Conservation (phyloP, 2,113 vertebrate genomes). For the Dolichotis patagonum region DNA sequence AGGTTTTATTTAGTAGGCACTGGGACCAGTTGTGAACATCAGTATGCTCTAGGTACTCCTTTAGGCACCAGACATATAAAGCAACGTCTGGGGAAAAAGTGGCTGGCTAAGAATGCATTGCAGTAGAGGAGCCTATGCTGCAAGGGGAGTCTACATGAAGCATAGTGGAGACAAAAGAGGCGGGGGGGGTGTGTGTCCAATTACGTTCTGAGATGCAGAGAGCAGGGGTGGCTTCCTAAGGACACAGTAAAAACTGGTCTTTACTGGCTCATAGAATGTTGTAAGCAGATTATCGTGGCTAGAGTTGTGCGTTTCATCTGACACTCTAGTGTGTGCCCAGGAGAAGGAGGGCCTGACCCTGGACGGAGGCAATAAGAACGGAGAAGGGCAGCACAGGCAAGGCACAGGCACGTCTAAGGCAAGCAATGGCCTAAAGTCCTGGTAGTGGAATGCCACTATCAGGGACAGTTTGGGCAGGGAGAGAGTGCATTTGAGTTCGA, state of each 20-base stretch:
- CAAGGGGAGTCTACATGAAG: not conserved
- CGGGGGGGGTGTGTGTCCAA: no score
- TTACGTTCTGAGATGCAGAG: not conserved
- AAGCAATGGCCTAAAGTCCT: not conserved
- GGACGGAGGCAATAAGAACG: not conserved
- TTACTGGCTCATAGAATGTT: not conserved
- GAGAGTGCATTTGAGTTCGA: not conserved
- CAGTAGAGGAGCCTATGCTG: no score
- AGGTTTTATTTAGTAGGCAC: not conserved
- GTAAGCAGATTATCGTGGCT: not conserved
- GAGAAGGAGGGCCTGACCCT: not conserved
- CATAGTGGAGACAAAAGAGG: not conserved
- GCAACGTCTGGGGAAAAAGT: not conserved
- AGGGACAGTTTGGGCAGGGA: not conserved
- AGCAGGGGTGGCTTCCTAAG: not conserved
- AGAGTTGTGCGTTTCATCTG: not conserved
- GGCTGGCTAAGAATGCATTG: not conserved
- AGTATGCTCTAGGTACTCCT: not conserved
- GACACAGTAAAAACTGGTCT: not conserved
- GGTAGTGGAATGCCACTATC: not conserved
- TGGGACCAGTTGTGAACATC: not conserved
- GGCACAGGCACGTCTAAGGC: not conserved
- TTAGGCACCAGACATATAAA: not conserved
- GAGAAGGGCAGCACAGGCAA: no score
- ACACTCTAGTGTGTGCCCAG: not conserved